Conservation (phyloP, 2,113 vertebrate species). For the Epinephelus fuscoguttatus region DNA sequence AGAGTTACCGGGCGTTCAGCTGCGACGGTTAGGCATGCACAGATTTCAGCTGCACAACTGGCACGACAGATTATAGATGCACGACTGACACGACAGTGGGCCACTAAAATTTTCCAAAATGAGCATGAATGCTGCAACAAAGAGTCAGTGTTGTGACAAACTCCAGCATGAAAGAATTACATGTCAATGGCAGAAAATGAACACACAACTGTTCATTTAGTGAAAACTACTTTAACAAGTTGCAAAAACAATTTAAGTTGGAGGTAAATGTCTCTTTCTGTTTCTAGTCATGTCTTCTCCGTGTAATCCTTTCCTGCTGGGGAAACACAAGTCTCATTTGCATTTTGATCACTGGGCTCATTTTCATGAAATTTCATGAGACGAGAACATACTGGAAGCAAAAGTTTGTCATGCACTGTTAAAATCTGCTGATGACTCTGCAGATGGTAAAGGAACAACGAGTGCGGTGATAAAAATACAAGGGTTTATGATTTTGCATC, state of each 20-base stretch:
- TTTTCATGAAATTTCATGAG: conserved; percentile 51
- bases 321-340: conserved; percentile 37
- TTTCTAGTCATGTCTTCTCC: conserved; percentile 3
- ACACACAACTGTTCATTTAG: not conserved
- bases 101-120: not conserved
- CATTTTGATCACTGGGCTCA: conserved; percentile 32
- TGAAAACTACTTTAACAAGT: not conserved
- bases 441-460: conserved; percentile 17
- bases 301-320: conserved; percentile 31
- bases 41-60: conserved; percentile 26
- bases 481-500: not conserved
- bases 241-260: not conserved
- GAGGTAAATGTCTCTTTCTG: not conserved
- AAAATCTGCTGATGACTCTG: conserved; percentile 24
- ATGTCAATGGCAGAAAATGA: conserved; percentile 16
- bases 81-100: not conserved
- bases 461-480: not conserved
- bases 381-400: conserved; percentile 15
- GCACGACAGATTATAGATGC: conserved; percentile 7
- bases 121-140: not conserved
- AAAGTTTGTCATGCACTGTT: conserved; percentile 34
- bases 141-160: not conserved
- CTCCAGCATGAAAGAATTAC: not conserved
- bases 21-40: conserved; percentile 56
- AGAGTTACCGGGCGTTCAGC: conserved; percentile 53